Conservation (phyloP, 2,888 invertebrate genomes). For the Torymus texanus region DNA sequence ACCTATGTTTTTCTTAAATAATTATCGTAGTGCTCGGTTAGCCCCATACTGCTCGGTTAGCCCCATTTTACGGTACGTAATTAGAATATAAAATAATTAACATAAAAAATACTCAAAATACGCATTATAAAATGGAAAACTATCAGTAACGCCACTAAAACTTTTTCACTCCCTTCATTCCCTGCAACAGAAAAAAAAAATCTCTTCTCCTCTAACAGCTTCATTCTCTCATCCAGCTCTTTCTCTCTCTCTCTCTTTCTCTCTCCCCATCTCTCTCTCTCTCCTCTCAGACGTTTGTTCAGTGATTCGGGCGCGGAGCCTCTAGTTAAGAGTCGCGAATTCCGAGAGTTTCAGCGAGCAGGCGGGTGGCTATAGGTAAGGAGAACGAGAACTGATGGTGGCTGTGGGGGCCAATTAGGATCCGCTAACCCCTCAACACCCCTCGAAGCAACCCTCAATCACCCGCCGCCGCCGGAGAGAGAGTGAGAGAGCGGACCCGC, state of each 20-base stretch:
- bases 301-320: constrained; percentile 60
- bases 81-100: no score
- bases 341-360: constrained; percentile 22
- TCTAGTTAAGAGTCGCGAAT: constrained; percentile 64
- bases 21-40: no score
- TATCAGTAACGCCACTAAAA: no score
- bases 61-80: no score
- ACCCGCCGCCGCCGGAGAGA: constrained; percentile 35
- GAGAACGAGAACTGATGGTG: constrained; percentile 59
- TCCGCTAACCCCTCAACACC: constrained; percentile 66
- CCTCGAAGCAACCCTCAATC: constrained; percentile 63
- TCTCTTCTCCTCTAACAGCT: neutral
- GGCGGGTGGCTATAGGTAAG: constrained; percentile 19
- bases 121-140: no score
- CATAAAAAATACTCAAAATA: no score
- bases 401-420: constrained; percentile 69
- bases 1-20: no score
- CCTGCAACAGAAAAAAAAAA: neutral
- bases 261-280: neutral
- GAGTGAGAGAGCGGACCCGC: constrained; percentile 61
- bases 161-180: neutral
- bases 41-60: no score
- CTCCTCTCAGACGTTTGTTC: constrained; percentile 58
- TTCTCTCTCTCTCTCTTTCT: neutral
- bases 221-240: constrained; percentile 2